These are phyloP conservation scores for Aleiodes alternator DNA, from an alignment of 2,888 invertebrate genomes.

Conservation along the genomic window DNA sequence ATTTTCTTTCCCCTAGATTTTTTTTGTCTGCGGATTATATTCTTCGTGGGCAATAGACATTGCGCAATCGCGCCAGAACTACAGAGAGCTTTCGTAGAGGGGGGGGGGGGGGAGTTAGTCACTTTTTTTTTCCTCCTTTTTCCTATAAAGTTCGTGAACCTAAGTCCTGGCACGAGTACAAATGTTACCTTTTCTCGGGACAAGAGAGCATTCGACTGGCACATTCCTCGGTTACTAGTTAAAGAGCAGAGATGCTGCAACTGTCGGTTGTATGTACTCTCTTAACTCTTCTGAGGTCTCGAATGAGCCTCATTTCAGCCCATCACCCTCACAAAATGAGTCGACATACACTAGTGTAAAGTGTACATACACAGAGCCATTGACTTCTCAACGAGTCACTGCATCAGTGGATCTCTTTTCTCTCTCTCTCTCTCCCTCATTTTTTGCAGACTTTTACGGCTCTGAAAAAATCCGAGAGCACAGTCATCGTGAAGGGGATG, in stretches of 20 bases:
- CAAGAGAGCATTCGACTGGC: constrained; percentile 21
- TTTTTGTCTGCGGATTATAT: neutral
- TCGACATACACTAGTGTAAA: constrained; percentile 51
- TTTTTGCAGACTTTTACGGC: neutral
- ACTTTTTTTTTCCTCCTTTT: constrained; percentile 8
- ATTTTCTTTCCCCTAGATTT: too few species aligned
- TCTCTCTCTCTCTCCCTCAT: constrained; percentile 1
- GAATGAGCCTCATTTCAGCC: constrained; percentile 63
- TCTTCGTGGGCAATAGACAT: constrained; percentile 9
- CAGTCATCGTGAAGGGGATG: neutral
- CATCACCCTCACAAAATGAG: constrained; percentile 56
- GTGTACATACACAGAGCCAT: constrained; percentile 35
- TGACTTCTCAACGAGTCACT: constrained; percentile 31
- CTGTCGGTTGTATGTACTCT: constrained; percentile 55
- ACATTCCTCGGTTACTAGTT: too few species aligned
- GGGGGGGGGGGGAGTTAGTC: constrained; percentile 17
- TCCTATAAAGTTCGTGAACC: constrained; percentile 38
- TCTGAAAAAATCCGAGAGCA: neutral
- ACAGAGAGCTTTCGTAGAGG: constrained; percentile 32
- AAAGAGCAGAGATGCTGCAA: constrained; percentile 14
- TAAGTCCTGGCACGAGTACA: constrained; percentile 28
- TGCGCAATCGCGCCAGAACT: constrained; percentile 21
- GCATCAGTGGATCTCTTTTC: constrained; percentile 5
- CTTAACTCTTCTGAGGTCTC: constrained; percentile 61
- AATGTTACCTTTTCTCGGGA: constrained; percentile 13